Evolutionary conservation across 2,797 vertebrate species (phyloP).

Genomic region (Poeciliopsis gracilis): DNA sequence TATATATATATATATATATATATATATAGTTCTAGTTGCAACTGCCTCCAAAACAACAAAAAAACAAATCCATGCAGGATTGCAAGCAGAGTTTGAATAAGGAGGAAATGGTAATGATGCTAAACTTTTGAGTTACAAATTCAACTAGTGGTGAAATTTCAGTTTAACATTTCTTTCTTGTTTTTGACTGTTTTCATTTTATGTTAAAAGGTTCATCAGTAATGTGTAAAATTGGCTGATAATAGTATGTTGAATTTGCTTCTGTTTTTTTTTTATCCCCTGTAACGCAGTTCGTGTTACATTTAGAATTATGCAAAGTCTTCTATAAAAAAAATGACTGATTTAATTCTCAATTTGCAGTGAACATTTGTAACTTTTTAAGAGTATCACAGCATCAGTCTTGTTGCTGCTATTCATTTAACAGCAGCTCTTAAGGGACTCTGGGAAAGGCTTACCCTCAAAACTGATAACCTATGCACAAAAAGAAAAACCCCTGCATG

Average conservation of each 20-base stretch:
- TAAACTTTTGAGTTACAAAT: background rate
- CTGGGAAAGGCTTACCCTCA: slow-evolving; percentile 11
- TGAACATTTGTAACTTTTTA: slow-evolving; percentile 26
- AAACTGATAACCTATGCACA: slow-evolving; percentile 13
- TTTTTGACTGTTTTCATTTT: background rate
- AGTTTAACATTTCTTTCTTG: background rate
- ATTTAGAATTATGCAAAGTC: background rate
- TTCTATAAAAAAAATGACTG: background rate
- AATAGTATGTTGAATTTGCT: background rate
- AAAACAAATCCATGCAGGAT: background rate
- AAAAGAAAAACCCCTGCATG: background rate
- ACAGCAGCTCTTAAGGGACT: background rate
- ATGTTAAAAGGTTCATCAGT: background rate
- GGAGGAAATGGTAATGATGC: background rate
- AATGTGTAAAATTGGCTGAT: background rate
- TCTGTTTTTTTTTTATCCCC: background rate
- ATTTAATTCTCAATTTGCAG: background rate
- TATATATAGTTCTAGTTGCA: too few relatives aligned
- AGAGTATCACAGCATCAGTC: slow-evolving; percentile 40
- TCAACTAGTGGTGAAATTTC: background rate
- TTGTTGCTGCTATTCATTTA: slow-evolving; percentile 17
- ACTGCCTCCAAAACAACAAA: background rate
- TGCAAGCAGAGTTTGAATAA: background rate
- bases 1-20: too few relatives aligned
- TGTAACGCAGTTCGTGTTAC: background rate